A percentile compares a stretch with the other conserved stretches of the same genome.
These are phyloP conservation scores for Macrotus californicus DNA, from an alignment of 2,113 vertebrate species.

Conservation along the genomic window DNA sequence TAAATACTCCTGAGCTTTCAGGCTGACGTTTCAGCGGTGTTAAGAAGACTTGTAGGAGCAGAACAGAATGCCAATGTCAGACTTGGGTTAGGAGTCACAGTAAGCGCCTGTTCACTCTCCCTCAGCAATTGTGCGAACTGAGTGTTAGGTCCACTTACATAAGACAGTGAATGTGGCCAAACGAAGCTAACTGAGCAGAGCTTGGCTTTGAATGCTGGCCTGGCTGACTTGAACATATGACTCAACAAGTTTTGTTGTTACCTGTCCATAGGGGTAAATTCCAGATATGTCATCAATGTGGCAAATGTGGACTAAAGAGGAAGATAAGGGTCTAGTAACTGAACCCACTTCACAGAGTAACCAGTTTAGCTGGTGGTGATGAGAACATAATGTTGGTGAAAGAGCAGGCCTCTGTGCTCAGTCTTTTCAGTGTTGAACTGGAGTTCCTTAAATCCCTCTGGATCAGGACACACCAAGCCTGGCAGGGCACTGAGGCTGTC, in stretches of 20 bases:
- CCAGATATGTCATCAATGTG: neutral
- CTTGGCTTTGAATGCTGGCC: neutral
- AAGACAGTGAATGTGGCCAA: neutral
- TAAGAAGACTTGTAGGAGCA: neutral
- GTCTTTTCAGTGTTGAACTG: neutral
- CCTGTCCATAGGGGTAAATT: neutral
- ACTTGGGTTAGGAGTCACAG: neutral
- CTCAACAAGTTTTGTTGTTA: neutral
- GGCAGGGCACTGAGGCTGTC: neutral
- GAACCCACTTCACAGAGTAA: neutral
- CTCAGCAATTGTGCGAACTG: neutral
- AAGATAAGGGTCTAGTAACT: neutral
- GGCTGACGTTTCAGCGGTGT: rapidly evolving
- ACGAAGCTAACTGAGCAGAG: neutral
- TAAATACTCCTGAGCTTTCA: neutral
- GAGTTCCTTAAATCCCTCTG: neutral
- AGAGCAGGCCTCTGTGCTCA: neutral
- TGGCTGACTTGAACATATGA: neutral
- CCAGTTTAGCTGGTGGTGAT: neutral
- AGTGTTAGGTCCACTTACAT: neutral
- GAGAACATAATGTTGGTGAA: neutral
- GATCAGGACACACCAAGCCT: neutral
- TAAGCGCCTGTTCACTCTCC: neutral
- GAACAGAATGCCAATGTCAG: neutral
- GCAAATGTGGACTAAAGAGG: neutral